Evolutionary conservation across 2,888 invertebrate genomes (phyloP), one percentile per base, ranked within the genome.

Genomic region (Euplexia lucipara): DNA sequence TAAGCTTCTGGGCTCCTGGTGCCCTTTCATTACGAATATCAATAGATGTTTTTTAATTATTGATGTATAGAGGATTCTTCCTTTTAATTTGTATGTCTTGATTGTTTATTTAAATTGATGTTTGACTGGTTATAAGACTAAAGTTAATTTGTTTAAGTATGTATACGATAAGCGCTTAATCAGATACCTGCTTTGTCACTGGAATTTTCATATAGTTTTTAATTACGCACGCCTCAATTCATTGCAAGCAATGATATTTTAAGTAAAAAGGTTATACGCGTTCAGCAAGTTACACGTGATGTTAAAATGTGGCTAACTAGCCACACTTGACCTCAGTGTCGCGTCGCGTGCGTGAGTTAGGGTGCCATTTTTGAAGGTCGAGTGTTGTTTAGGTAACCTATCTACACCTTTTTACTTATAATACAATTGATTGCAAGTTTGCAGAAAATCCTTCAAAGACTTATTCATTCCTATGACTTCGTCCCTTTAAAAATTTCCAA

Each of bases 1-100:
- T 98, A 92, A 93, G 71, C 59, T 73, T 82, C 70, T 87, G 76
- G 3, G 32, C 26, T 63, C 83, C 84, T 86, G 76, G 84, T 86
- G 85, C 72, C 75, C 82, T 56, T 22, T 30, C 22, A n/a, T 64
- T 35, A 53, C 48, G 16, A 34, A 47, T 48, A 47, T 58, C 39
- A 30, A 35, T 58, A 48, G 48, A 54, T 54, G 48, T 68, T 57
- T 76, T 63, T 54, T 54, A 70, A 67, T 52, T 72, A 47, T 58
- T 63, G 61, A 45, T 56, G 30, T 71, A 52, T 71, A 77, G 75
- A 75, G 52, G 20, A 37, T 35, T 52, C 45, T 68, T 61, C 48
- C 58, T 65, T 78, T n/a, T 41, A 49, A n/a, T 49, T 47, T 37
- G 6, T 45, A 42, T 49, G 12, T 73, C 44, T 45, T 54, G 10